Percentiles rank a stretch among this genome's conserved stretches.
Evolutionary conservation across 2,888 invertebrate genomes (phyloP).

Genomic region (Ramazzottius varieornatus): DNA sequence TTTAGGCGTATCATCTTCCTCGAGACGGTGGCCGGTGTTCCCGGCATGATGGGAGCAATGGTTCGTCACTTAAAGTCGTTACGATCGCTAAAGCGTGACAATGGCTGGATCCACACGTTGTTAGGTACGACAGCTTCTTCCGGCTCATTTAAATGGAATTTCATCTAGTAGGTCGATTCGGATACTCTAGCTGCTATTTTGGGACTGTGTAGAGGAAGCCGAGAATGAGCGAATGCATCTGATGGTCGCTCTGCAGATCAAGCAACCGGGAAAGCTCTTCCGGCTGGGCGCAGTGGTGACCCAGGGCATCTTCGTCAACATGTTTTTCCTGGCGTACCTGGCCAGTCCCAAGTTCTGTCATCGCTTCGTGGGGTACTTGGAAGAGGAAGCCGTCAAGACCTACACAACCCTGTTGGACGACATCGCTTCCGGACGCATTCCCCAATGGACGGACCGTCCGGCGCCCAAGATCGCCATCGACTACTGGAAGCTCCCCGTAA

Average conservation of each 20-base stretch:
- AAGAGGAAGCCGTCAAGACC: constrained; percentile 22
- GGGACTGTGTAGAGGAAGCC: constrained; percentile 19
- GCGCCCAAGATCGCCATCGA: constrained; percentile 18
- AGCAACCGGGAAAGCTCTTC: constrained; percentile 17
- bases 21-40: constrained; percentile 22
- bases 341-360: constrained; percentile 19
- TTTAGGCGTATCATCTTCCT: constrained; percentile 20
- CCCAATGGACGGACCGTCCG: constrained; percentile 16
- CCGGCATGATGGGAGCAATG: constrained; percentile 24
- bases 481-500: constrained; percentile 20
- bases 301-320: constrained; percentile 18
- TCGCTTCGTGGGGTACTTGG: constrained; percentile 22
- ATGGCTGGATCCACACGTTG: constrained; percentile 23
- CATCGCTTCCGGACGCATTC: constrained; percentile 15
- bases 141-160: no score
- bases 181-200: no score
- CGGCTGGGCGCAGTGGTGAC: constrained; percentile 16
- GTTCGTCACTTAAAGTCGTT: constrained; percentile 20
- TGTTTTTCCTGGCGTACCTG: constrained; percentile 18
- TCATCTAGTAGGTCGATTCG: no score
- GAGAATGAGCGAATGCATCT: constrained; percentile 24
- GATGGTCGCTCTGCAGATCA: constrained; percentile 19
- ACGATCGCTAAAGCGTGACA: constrained; percentile 18
- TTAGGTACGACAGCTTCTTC: constrained; percentile 17
- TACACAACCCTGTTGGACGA: constrained; percentile 17